Evolutionary conservation across 2,888 invertebrate genomes (phyloP), one percentile per base, ranked within the genome.

Genomic region (Hirudinaria manillensis): DNA sequence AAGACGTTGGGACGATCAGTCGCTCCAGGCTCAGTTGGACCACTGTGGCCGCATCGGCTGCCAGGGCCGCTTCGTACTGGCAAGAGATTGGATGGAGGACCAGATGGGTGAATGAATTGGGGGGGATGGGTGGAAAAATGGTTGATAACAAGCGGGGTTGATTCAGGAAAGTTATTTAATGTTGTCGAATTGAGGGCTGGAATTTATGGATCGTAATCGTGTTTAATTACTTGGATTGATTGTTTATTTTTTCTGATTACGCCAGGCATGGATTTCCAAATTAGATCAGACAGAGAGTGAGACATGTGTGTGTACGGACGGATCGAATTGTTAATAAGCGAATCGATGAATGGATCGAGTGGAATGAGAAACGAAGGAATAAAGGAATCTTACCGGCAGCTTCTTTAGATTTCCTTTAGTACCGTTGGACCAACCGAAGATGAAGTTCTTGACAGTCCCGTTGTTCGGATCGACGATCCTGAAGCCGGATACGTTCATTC

Each of bases 401-500:
- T 27, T 61, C 24, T 61, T 61, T 29, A 24, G 10, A 19, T 29
- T 61, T 61, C 4, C 24, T 61, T 61, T 61, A 19, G 61, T 29
- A 16, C 7, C 29, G 24, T 61, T 61, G 3, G 29, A 61, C 61
- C 61, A 61, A 27, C 29, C 61, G n/a, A 27, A 27, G 29, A 29
- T 61, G 13, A 61, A 61, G 29, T 24, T 61, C 19, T 61, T 61
- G 24, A 61, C 61, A 24, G 61, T 61, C 1, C 61, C 29, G 61
- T 61, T 61, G 29, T 61, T 27, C 24, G 61, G 61, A n/a, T 61
- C 61, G 24, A 61, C 61, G 24, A 61, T 24, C 19, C 61, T 75
- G 75, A 79, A 78, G n/a, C 79, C 79, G 19, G 79, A 79, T 51
- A 79, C 75, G 75, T 79, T 79, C 72, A 79, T 79, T 19, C 79